Base-by-base conservation (phyloP, 2,113 vertebrate genomes). In the Cololabis saira region DNA sequence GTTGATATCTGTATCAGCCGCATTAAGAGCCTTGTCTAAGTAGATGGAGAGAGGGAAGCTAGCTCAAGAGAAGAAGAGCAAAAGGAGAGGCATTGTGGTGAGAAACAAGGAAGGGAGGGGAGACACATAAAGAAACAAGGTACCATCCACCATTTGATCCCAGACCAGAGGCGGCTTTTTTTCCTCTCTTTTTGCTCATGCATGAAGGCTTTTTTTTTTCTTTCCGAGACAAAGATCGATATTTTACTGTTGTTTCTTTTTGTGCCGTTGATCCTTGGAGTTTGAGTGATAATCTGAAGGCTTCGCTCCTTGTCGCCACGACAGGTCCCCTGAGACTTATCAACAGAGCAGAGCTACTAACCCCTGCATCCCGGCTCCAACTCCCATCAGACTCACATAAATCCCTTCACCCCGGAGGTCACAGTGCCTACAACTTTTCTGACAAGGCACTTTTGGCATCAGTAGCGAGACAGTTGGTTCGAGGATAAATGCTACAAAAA, bases 281-380 rank as follows among this genome's bases (percentile, higher is more conserved):
- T 75, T 80, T 70, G 77, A 74, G 69, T 61, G 76, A 74, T 83
- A 86, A 89, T 86, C 74, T 51, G 64, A 56, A 78, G 78, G 80
- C 68, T 76, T 70, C 40, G 30, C 61, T 82, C 17, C 15, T 49
- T 56, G 69, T 47, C 71, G 67, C 74, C 51, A 5, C 3, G 63
- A 64, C 53, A 48, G 67, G 67, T 40, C 84, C 71, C 63, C 0
- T 24, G 80, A 69, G 80, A 76, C 58, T 65, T 75, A 24, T 79
- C 68, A 80, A 21, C 70, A 64, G 52, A 67, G 63, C 19, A 18
- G 60, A 70, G 54, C 63, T 57, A 11, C 59, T 66, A 61, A 87
- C 81, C 74, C 67, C 45, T 1, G 21, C 55, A 63, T 75, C 51
- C 27, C 8, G 59, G 27, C 58, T 59, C 21, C 48, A 68, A 71